phyloP scores from a whole-genome alignment of 2,113 vertebrate genomes.

The Hyperopisus bebe region DNA sequence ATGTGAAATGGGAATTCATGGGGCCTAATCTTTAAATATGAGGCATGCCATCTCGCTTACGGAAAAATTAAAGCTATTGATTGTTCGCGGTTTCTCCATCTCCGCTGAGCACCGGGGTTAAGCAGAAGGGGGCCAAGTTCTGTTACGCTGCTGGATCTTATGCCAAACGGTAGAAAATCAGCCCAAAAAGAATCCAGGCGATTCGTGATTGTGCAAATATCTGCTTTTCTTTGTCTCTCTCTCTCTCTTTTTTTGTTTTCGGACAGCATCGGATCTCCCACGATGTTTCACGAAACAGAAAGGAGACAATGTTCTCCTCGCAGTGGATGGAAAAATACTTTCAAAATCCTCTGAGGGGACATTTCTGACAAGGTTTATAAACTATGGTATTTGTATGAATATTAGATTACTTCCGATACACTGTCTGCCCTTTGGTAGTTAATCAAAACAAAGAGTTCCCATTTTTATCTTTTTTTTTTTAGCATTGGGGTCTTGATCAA shows the following conservation, averaged over 20 bases:
- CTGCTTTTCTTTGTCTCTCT: neutral
- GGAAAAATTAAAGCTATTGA: conserved; percentile 29
- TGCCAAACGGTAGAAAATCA: conserved; percentile 14
- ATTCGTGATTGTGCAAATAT: neutral
- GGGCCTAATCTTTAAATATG: conserved; percentile 46
- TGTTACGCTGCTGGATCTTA: neutral
- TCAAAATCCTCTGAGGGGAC: neutral
- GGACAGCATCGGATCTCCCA: neutral
- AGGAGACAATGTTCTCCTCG: neutral
- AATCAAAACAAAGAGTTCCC: neutral
- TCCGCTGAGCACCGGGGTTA: conserved; percentile 22
- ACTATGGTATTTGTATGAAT: conserved; percentile 2
- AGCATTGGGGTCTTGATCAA: neutral
- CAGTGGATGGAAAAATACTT: conserved; percentile 2
- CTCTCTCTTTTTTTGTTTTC: neutral
- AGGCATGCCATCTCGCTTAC: conserved; percentile 33
- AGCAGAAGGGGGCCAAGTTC: conserved; percentile 19
- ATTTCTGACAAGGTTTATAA: neutral
- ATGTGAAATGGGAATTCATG: conserved; percentile 36
- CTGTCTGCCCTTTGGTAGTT: neutral
- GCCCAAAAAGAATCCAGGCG: conserved; percentile 2
- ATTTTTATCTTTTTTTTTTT: neutral
- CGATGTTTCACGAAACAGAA: neutral
- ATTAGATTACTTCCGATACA: neutral
- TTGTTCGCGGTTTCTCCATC: conserved; percentile 13